Evolutionary conservation across 2,797 vertebrate species (phyloP), one percentile per base, ranked within the genome.

Genomic region (Xiphophorus birchmanni): DNA sequence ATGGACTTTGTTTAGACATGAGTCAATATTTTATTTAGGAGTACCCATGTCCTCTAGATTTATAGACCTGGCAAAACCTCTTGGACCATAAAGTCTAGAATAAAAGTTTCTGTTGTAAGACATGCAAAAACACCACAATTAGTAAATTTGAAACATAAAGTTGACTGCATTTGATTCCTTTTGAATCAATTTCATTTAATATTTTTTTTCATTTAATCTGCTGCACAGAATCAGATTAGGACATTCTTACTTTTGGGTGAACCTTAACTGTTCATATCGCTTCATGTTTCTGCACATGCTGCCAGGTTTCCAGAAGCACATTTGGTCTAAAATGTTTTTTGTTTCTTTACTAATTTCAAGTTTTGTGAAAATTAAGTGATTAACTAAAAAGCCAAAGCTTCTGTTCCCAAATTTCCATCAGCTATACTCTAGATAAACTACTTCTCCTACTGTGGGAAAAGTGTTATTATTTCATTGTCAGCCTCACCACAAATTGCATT

Each of bases 221-320:
- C n/a, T 29, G 5, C 5, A 45, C 23, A 23, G 11, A 12, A 72
- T 29, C 13, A 47, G 13, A 47, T 45, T 18, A 17, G n/a, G 44
- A 47, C 44, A 17, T 32, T 45, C 15, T n/a, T 73, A 9, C n/a
- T 29, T 45, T 73, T 73, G n/a, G n/a, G n/a, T 73, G 13, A 73
- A 29, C 7, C 13, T 7, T 9, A 15, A 45, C 12, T 72, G 23
- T n/a, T 71, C 9, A 72, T 32, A 77, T 83, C 35, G 32, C 82
- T 78, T 80, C 67, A 77, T 56, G 79, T 87, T 81, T 81, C 73
- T 73, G 80, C 42, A 76, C 78, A 87, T 73, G 44, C 73, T 78
- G 50, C 48, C 44, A 79, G 40, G 54, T 56, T 84, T 77, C 40
- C 75, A 37, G 63, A 78, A 67, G 81, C 63, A 82, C n/a, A 82